Evolutionary conservation across 2,888 invertebrate genomes (phyloP).

Genomic region (Eurois occulta): DNA sequence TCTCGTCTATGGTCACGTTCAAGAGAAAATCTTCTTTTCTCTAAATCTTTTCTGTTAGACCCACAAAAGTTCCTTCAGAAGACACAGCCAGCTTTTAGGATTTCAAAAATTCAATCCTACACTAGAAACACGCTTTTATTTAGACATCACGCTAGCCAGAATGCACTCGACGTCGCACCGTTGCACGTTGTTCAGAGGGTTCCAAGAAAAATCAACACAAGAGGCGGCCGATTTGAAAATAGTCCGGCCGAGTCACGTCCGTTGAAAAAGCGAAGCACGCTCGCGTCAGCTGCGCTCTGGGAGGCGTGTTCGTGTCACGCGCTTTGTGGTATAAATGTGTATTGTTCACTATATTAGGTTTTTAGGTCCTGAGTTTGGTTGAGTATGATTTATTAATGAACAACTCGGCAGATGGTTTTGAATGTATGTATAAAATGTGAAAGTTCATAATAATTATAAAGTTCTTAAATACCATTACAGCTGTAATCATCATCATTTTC

Average conservation of each 20-base stretch:
- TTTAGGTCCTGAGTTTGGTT: neutral
- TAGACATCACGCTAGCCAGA: slow-evolving; percentile 39
- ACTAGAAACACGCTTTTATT: slow-evolving; percentile 43
- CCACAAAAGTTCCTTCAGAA: slow-evolving; percentile 16
- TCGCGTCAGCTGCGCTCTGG: slow-evolving; percentile 54
- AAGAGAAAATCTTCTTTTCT: neutral
- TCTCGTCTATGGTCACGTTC: neutral
- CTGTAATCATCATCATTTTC: neutral
- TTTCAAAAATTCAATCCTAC: slow-evolving; percentile 23
- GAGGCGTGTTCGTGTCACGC: slow-evolving; percentile 35
- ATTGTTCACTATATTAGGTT: slow-evolving; percentile 40
- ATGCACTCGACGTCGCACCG: slow-evolving; percentile 44
- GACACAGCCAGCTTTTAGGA: slow-evolving; percentile 17
- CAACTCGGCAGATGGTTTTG: no score
- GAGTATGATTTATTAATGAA: neutral
- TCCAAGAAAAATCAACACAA: slow-evolving; percentile 65
- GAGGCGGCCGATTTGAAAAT: slow-evolving; percentile 61
- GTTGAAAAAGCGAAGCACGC: slow-evolving; percentile 51
- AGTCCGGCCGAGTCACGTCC: slow-evolving; percentile 59
- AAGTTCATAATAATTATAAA: neutral
- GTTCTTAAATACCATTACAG: neutral
- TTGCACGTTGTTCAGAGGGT: slow-evolving; percentile 42
- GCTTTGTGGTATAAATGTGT: slow-evolving; percentile 40
- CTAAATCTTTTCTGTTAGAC: neutral
- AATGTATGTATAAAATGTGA: neutral